Evolutionary conservation across 1,140 invertebrate species (phyloP), one percentile per base, ranked within the genome.

Genomic region (Heliconius hermathena): DNA sequence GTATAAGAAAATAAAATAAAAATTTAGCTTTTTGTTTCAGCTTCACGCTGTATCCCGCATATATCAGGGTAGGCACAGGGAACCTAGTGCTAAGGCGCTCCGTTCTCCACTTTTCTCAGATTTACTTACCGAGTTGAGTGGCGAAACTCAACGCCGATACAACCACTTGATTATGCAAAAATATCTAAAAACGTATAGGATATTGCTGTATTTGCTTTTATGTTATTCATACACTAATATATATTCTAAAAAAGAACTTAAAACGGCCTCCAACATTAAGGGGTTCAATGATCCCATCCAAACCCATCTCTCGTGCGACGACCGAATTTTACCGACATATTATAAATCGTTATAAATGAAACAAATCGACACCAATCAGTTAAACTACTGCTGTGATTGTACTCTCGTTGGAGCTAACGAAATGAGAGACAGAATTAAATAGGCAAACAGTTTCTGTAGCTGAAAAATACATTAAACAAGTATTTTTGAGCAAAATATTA

Each of bases 241-340:
- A 11, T 29, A 66, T 66, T 29, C 60, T 66, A 66, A 66, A 26
- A 66, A 29, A 29, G 60, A 66, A 26, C 11, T 9, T 4, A 3
- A 4, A 29, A 16, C 46, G 57, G 60, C 74, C 74, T 76, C 26
- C 29, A 76, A 5, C n/a, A 22, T 20, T 41, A 60, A 22, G 36
- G 36, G 41, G 73, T 79, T 75, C 78, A 79, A 79, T 22, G 74
- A 72, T 60, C 71, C 74, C 18, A 76, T 73, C 71, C 71, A 66
- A 79, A 72, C 71, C 71, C 71, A 76, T 79, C 72, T 38, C n/a
- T 52, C 20, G 71, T 70, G 29, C 78, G 57, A 76, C 76, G 78
- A 79, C 78, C 78, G 46, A 57, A 79, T 72, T 66, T 22, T 76
- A 76, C 46, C 26, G 16, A 46, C 73, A 71, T 33, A 75, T 54